phyloP scores from a whole-genome alignment of 2,113 vertebrate species.

The Sorex fumeus region DNA sequence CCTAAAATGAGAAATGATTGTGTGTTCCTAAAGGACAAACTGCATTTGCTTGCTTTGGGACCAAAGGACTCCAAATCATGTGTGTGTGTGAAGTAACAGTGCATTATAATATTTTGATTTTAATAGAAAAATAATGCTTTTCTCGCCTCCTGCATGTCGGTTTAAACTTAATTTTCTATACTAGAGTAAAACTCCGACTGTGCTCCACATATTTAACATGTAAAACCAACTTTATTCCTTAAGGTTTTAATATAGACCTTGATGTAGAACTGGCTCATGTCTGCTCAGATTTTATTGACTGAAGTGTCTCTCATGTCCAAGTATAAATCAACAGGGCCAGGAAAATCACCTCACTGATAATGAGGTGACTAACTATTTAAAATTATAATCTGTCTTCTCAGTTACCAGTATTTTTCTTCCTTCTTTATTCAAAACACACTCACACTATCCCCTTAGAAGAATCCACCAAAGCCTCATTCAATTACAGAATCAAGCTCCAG shows the following conservation, averaged over 20 bases:
- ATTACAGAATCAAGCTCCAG: background rate
- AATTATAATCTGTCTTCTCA: background rate
- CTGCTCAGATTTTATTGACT: background rate
- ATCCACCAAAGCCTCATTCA: background rate
- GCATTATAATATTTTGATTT: no score
- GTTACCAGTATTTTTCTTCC: background rate
- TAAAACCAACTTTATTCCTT: background rate
- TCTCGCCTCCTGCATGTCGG: no score
- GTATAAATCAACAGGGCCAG: background rate
- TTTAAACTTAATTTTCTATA: background rate
- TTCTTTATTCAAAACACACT: background rate
- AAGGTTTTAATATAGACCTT: background rate
- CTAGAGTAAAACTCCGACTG: fast-evolving
- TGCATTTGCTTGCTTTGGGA: background rate
- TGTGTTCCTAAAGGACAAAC: background rate
- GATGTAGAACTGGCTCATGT: background rate
- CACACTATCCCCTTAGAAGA: background rate
- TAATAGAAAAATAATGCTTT: no score
- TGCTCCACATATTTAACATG: background rate
- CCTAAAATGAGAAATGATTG: background rate
- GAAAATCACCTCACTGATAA: background rate
- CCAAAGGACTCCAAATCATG: background rate
- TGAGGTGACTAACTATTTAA: background rate
- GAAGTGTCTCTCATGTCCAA: background rate
- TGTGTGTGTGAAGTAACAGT: background rate